Evolutionary conservation across 2,797 vertebrate species (phyloP).

Genomic region (Cygnus olor): DNA sequence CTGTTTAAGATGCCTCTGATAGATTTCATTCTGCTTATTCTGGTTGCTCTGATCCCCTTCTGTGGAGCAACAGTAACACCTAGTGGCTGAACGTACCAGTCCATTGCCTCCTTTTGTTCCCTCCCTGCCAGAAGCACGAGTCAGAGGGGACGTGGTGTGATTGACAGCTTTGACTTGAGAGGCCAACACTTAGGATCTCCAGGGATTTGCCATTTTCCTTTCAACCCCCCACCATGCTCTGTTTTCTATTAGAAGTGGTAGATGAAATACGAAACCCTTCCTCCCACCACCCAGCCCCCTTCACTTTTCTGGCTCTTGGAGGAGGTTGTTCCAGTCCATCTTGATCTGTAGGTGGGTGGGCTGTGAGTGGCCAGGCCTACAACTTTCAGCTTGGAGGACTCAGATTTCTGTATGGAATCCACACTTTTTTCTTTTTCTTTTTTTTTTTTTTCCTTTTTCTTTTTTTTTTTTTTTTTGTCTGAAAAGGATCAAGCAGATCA

Average conservation of each 20-base stretch:
- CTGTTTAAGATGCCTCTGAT: neutral
- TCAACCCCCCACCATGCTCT: conserved; percentile 58
- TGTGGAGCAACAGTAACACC: conserved; percentile 69
- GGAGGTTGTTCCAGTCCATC: conserved; percentile 47
- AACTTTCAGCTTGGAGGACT: conserved; percentile 38
- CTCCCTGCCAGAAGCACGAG: neutral
- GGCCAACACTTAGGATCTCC: conserved; percentile 16
- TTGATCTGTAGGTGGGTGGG: conserved; percentile 70
- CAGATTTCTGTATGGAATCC: conserved; percentile 38
- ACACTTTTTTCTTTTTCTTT: neutral
- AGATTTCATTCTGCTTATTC: neutral
- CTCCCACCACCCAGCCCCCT: conserved; percentile 25
- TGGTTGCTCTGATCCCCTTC: neutral
- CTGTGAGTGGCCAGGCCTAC: conserved; percentile 38
- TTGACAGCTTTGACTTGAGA: conserved; percentile 51
- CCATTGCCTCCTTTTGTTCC: neutral
- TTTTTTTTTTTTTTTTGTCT: neutral
- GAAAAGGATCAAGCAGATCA: conserved; percentile 41
- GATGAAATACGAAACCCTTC: conserved; percentile 68
- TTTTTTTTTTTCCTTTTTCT: neutral
- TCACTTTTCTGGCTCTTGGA: conserved; percentile 38
- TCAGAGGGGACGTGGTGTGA: conserved; percentile 11
- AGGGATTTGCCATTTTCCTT: conserved; percentile 53
- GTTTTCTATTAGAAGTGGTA: conserved; percentile 69
- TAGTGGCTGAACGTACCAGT: conserved; percentile 55